Conservation (phyloP, 2,113 vertebrate species). For the Salvator merianae region DNA sequence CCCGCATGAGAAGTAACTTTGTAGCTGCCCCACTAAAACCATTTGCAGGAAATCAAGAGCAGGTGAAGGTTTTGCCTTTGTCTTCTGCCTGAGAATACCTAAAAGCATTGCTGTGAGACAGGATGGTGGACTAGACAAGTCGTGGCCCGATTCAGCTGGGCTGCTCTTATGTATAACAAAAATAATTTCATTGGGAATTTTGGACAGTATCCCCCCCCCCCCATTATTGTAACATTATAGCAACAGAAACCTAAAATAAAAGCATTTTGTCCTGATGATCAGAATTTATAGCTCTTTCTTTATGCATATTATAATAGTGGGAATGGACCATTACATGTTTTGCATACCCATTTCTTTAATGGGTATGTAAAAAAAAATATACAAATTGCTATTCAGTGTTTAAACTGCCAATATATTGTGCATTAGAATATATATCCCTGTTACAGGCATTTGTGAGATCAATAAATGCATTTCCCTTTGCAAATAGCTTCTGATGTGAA, state of each 20-base stretch:
- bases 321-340: neutral
- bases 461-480: neutral
- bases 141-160: too few species aligned
- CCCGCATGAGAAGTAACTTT: too few species aligned
- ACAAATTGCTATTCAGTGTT: neutral
- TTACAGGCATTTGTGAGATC: neutral
- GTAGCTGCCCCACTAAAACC: too few species aligned
- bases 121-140: too few species aligned
- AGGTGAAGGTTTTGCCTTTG: too few species aligned
- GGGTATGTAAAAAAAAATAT: neutral
- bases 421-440: neutral
- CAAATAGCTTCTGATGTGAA: slow-evolving; percentile 9
- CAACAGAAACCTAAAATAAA: neutral
- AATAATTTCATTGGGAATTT: too few species aligned
- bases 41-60: too few species aligned
- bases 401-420: neutral
- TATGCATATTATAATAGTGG: neutral
- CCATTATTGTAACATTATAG: neutral
- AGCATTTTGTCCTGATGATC: neutral
- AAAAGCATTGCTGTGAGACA: too few species aligned
- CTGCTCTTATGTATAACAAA: too few species aligned
- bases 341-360: neutral
- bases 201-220: too few species aligned
- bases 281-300: neutral
- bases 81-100: too few species aligned